phyloP scores from a whole-genome alignment of 2,113 vertebrate genomes.

The Myrmecobius fasciatus region DNA sequence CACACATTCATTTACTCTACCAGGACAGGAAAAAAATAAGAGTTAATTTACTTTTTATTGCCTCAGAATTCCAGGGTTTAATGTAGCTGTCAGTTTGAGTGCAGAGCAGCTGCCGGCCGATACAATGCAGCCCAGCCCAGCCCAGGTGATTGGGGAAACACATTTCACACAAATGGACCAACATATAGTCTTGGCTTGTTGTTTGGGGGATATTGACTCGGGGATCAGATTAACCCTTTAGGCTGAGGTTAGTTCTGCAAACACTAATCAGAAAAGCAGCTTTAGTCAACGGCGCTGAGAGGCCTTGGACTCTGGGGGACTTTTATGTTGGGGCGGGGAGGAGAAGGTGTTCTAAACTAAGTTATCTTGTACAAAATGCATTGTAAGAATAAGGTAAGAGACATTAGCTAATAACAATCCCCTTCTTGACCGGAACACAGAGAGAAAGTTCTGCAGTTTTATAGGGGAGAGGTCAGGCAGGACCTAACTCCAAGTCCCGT shows the following conservation, averaged over 20 bases:
- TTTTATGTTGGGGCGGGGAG: slow-evolving; percentile 43
- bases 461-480: slow-evolving; percentile 46
- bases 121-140: slow-evolving; percentile 82
- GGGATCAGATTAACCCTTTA: slow-evolving; percentile 78
- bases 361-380: slow-evolving; percentile 39
- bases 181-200: slow-evolving; percentile 73
- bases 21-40: slow-evolving; percentile 86
- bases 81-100: slow-evolving; percentile 89
- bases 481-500: slow-evolving; percentile 29
- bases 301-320: slow-evolving; percentile 38
- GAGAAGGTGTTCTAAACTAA: background rate
- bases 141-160: slow-evolving; percentile 79
- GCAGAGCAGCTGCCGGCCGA: slow-evolving; percentile 85
- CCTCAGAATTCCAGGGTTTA: slow-evolving; percentile 87
- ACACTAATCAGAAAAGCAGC: slow-evolving; percentile 60
- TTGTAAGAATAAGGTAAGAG: slow-evolving; percentile 56
- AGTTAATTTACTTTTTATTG: slow-evolving; percentile 89
- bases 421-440: slow-evolving; percentile 45
- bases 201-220: slow-evolving; percentile 75
- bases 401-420: slow-evolving; percentile 29
- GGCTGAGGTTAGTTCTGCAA: slow-evolving; percentile 70
- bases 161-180: slow-evolving; percentile 81
- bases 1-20: slow-evolving; percentile 87
- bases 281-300: slow-evolving; percentile 35
- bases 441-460: slow-evolving; percentile 49